phyloP scores from a whole-genome alignment of 2,888 invertebrate genomes.

The Plutella xylostella region DNA sequence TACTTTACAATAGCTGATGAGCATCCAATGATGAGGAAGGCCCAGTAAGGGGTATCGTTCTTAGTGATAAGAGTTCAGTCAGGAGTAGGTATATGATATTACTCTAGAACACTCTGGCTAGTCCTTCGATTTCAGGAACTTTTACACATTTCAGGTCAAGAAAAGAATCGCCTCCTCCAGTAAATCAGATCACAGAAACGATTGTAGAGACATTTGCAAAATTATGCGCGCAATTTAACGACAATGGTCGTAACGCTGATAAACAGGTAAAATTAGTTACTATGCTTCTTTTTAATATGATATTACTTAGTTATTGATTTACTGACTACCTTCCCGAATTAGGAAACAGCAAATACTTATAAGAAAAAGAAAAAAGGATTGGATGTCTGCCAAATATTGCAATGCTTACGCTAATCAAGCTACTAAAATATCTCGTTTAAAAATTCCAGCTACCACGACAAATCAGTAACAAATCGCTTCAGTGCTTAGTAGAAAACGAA shows the following conservation, averaged over 20 bases:
- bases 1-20: no score
- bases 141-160: not conserved
- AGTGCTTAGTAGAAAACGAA: conserved; percentile 41
- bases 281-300: not conserved
- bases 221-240: not conserved
- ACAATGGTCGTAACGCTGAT: not conserved
- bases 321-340: no score
- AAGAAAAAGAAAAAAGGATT: no score
- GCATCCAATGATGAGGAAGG: no score
- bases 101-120: no score
- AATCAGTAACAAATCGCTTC: conserved; percentile 54
- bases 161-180: conserved; percentile 22
- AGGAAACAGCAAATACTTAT: no score
- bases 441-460: conserved; percentile 25
- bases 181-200: conserved; percentile 33
- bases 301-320: no score
- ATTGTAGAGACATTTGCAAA: conserved; percentile 48
- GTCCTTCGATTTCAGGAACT: no score
- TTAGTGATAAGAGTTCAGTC: no score
- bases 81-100: no score
- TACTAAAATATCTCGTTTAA: conserved; percentile 14
- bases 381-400: not conserved
- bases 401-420: not conserved
- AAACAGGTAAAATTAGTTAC: not conserved
- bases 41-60: no score